These are phyloP conservation scores for Cotesia chilonis DNA, from an alignment of 1,140 invertebrate genomes.

Conservation along the genomic window DNA sequence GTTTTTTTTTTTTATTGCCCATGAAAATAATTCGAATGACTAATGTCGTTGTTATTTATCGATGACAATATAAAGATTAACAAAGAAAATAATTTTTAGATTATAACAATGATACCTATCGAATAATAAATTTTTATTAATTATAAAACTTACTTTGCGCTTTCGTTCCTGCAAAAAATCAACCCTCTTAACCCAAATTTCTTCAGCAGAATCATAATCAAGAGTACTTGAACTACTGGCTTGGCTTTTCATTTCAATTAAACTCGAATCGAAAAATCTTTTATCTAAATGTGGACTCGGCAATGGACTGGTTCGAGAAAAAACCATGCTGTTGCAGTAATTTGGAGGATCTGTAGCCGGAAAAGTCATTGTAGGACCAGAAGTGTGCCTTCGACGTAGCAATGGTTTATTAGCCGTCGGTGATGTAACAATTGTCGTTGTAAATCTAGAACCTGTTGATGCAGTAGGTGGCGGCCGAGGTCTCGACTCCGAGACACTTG, in stretches of 20 bases:
- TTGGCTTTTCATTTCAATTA: conserved; percentile 82
- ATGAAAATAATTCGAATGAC: too few relatives aligned
- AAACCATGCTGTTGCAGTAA: conserved; percentile 63
- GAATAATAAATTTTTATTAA: too few relatives aligned
- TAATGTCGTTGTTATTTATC: too few relatives aligned
- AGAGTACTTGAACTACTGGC: conserved; percentile 73
- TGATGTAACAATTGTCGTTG: conserved; percentile 58
- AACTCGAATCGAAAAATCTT: conserved; percentile 80
- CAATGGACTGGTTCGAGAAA: conserved; percentile 63
- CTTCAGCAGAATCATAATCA: conserved; percentile 70
- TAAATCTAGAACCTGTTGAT: conserved; percentile 51
- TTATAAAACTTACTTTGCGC: conserved; percentile 52
- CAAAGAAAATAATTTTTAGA: background rate
- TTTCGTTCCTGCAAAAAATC: conserved; percentile 63
- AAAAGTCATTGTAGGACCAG: conserved; percentile 62
- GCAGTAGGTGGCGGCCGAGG: conserved; percentile 40
- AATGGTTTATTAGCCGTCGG: conserved; percentile 60
- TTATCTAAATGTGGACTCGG: conserved; percentile 79
- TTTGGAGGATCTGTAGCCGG: conserved; percentile 62
- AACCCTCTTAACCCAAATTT: conserved; percentile 75
- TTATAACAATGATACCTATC: too few relatives aligned
- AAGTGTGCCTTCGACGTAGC: conserved; percentile 58
- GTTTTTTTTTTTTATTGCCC: too few relatives aligned
- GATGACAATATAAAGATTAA: background rate
- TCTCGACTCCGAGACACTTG: conserved; percentile 53